Evolutionary conservation across 2,888 invertebrate species (phyloP).

Genomic region (Xestobium rufovillosum): DNA sequence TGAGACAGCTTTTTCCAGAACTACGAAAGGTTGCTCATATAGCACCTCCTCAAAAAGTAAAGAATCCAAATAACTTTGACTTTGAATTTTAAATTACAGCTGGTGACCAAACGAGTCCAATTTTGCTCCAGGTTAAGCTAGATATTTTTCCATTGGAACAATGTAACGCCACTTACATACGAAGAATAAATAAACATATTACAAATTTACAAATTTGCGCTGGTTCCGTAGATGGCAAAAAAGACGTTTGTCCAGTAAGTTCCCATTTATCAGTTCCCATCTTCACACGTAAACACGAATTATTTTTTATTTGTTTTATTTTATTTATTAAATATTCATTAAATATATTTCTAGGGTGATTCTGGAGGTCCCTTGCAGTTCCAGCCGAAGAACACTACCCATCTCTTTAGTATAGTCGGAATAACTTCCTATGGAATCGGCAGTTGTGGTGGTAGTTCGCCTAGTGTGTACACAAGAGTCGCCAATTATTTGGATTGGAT

Average conservation of each 20-base stretch:
- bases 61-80: too few species aligned
- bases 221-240: conserved; percentile 19
- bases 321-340: too few species aligned
- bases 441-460: conserved; percentile 35
- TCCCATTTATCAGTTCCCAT: too few species aligned
- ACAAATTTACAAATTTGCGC: conserved; percentile 29
- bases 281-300: too few species aligned
- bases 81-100: too few species aligned
- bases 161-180: conserved; percentile 25
- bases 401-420: conserved; percentile 35
- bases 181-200: conserved; percentile 19
- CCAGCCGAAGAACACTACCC: conserved; percentile 18
- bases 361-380: conserved; percentile 50
- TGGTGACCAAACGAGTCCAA: too few species aligned
- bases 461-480: conserved; percentile 39
- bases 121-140: conserved; percentile 26
- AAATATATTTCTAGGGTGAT: conserved; percentile 50
- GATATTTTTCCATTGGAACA: conserved; percentile 18
- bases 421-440: conserved; percentile 39
- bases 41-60: too few species aligned
- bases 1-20: too few species aligned
- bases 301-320: too few species aligned
- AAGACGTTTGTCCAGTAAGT: conserved; percentile 29
- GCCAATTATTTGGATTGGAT: conserved; percentile 39
- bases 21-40: too few species aligned